Evolutionary conservation across 1,140 invertebrate genomes (phyloP), one percentile per base, ranked within the genome.

Genomic region (Dinoponera quadriceps): DNA sequence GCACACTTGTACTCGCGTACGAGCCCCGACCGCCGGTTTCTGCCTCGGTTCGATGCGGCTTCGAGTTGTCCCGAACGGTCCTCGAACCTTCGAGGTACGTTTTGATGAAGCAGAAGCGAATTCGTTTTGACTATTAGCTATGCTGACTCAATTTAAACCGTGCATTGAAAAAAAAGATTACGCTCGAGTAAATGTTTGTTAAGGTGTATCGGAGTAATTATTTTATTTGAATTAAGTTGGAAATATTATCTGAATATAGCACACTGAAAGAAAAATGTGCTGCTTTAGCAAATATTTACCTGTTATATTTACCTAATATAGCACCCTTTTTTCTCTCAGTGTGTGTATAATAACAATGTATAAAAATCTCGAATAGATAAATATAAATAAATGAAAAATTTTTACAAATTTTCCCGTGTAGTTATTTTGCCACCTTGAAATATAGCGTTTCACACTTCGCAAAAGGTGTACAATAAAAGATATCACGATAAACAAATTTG

Each of bases 1-100:
- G 62, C 60, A 84, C 73, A 74, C 83, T 63, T 69, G 65, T 25
- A 16, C 62, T 68, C n/a, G n/a, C 38, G 49, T 73, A 69, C 80
- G 69, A 27, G 3, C 22, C 44, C 49, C 22, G 9, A 14, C 7
- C 3, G 4, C 20, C 29, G 72, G 51, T 78, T 78, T 78, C 51
- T 27, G 38, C 49, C 38, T 54, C 44, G 27, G 5, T 25, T 22
- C 16, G 57, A 1, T n/a, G 27, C 25, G 18, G 49, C 20, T 51
- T 48, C 2, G 25, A 49, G 69, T 4, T 62, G 48, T 66, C 29
- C 33, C 20, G 75, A 44, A 57, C 18, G 27, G 1, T 77, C 20
- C 16, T 49, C n/a, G 57, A n/a, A 33, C 9, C 48, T 66, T 33
- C 25, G 13, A 20, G 38, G 25, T 22, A 16, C 14, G n/a, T n/a